phyloP scores from a whole-genome alignment of 2,113 vertebrate species.

The Ailuropoda melanoleuca region DNA sequence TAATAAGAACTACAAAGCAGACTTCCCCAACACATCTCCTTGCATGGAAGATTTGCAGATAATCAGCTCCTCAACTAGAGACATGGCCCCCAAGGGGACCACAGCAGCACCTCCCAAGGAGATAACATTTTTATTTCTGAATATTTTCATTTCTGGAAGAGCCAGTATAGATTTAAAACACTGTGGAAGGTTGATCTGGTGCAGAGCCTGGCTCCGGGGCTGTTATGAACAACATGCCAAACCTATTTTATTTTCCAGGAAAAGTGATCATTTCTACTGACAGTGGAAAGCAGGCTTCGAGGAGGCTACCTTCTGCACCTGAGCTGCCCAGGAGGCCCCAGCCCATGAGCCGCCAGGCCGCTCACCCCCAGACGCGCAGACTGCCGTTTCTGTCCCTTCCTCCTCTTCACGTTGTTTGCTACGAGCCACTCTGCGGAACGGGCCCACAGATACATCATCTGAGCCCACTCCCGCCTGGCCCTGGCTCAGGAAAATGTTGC shows the following conservation, averaged over 20 bases:
- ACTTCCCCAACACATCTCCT: not conserved
- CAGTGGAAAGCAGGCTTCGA: not conserved
- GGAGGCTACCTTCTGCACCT: not conserved
- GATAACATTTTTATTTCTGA: not conserved
- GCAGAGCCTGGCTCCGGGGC: not conserved
- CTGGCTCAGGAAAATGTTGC: not conserved
- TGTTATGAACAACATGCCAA: not conserved
- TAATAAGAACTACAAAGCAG: not conserved
- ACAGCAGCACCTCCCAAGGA: not conserved
- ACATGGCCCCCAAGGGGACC: rapidly evolving
- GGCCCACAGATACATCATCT: rapidly evolving
- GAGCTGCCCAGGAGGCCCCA: not conserved
- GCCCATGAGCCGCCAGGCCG: rapidly evolving
- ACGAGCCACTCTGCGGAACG: rapidly evolving
- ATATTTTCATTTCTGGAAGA: not conserved
- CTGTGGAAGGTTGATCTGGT: too few species aligned
- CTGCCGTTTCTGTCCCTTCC: not conserved
- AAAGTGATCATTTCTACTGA: not conserved
- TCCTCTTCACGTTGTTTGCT: not conserved
- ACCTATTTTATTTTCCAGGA: not conserved
- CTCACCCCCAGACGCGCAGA: rapidly evolving
- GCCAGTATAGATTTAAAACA: not conserved
- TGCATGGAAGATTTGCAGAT: not conserved
- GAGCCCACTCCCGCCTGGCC: not conserved
- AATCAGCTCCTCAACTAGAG: not conserved